Evolutionary conservation across 2,888 invertebrate genomes (phyloP).

Genomic region (Pristionchus maxplancki): DNA sequence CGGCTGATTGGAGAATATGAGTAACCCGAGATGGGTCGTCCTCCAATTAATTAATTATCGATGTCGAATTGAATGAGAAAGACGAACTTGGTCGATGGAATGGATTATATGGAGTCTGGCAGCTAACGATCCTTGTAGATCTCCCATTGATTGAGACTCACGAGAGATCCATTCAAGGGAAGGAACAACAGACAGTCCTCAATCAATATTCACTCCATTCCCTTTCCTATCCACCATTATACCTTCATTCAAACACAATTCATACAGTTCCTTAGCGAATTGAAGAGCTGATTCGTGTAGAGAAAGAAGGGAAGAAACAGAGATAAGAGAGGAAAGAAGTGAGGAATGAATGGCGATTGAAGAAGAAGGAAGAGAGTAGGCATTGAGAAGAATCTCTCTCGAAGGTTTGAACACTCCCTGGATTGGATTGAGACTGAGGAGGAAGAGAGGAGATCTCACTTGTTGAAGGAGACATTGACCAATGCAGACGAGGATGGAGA

Average conservation of each 20-base stretch:
- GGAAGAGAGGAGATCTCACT: neutral
- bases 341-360: constrained; percentile 32
- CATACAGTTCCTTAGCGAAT: neutral
- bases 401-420: constrained; percentile 16
- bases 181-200: neutral
- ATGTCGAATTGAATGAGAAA: neutral
- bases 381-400: neutral
- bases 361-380: neutral
- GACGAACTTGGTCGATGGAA: neutral
- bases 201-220: neutral
- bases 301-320: constrained; percentile 1
- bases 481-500: constrained; percentile 41
- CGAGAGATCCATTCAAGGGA: constrained; percentile 37
- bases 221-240: neutral
- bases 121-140: neutral
- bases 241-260: neutral
- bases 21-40: neutral
- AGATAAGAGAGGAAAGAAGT: constrained; percentile 41
- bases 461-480: constrained; percentile 27
- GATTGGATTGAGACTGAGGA: no score
- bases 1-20: constrained; percentile 43
- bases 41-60: neutral
- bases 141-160: constrained; percentile 38
- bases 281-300: neutral
- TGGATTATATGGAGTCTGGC: neutral